Evolutionary conservation across 2,888 invertebrate genomes (phyloP), one percentile per base, ranked within the genome.

Genomic region (Lepetodrilus schrolli): DNA sequence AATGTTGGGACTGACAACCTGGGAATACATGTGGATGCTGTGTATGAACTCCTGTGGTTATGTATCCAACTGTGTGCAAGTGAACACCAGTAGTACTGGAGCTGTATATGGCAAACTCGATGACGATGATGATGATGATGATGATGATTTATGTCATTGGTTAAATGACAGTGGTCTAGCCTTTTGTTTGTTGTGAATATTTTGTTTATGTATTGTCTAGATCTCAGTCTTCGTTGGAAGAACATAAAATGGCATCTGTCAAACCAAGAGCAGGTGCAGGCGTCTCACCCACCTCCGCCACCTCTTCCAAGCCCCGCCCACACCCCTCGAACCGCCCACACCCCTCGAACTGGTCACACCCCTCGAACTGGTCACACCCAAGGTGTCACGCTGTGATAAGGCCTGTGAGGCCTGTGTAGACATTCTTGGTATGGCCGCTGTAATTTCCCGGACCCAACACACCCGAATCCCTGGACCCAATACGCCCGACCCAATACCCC

Each of bases 181-280:
- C 58, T 58, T 51, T 58, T 58, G 58, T 58, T 58, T 58, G 58
- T 58, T 58, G 58, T 58, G 58, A 58, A 58, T 58, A 58, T 58
- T 58, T 58, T 58, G 58, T 58, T 58, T 30, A 58, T 58, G 58
- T 58, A 58, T 58, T 58, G 58, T 58, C 58, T 58, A 58, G 58
- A 58, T 58, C 58, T 58, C 58, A 58, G 58, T 34, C 58, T 58
- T 58, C 34, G 58, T 58, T 58, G 30, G 58, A 58, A 58, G 58
- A 58, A 58, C 34, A 58, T 17, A 58, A 58, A 30, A 58, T 58
- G 58, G 58, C 58, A 58, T 58, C 58, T 58, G 58, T 58, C 17
- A 17, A 58, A 43, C 17, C 8, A 17, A 17, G 43, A 30, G 10
- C 58, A 58, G 58, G 34, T 58, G 58, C n/a, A 30, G 10, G 34